Conservation (phyloP, 92 coral and sea anemone genomes). For the Porites cylindrica region DNA sequence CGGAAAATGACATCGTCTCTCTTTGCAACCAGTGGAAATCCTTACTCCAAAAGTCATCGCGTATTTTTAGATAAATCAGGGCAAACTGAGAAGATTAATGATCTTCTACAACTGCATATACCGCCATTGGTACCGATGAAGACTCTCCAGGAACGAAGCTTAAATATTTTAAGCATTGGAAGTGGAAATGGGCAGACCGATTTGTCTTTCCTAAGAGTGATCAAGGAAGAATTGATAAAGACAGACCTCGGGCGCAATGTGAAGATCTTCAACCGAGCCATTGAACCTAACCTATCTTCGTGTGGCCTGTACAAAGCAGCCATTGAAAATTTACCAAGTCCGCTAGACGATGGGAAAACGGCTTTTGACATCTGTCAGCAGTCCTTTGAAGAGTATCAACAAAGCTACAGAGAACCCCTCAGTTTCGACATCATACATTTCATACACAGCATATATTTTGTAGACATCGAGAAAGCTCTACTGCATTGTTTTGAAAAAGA, state of each 20-base stretch:
- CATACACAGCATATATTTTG: too few relatives aligned
- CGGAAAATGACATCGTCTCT: too few relatives aligned
- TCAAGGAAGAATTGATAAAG: not conserved
- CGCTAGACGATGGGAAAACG: not conserved
- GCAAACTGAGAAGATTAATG: too few relatives aligned
- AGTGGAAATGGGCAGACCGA: not conserved
- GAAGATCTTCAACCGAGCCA: not conserved
- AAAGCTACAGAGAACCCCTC: not conserved
- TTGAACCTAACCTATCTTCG: not conserved
- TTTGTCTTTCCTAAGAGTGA: not conserved
- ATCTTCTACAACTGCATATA: too few relatives aligned
- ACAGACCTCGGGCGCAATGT: not conserved
- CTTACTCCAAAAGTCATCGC: too few relatives aligned
- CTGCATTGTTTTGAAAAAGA: constrained; percentile 1
- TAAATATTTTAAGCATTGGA: not conserved
- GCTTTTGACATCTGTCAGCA: not conserved
- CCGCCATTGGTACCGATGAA: too few relatives aligned
- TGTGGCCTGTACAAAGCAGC: not conserved
- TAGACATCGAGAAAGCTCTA: too few relatives aligned
- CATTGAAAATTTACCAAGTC: not conserved
- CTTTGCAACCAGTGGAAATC: too few relatives aligned
- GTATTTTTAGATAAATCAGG: too few relatives aligned
- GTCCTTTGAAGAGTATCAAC: not conserved
- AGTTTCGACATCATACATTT: too few relatives aligned
- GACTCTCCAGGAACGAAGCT: too few relatives aligned